Evolutionary conservation across 2,113 vertebrate species (phyloP).

Genomic region (Oreocharis arfaki): DNA sequence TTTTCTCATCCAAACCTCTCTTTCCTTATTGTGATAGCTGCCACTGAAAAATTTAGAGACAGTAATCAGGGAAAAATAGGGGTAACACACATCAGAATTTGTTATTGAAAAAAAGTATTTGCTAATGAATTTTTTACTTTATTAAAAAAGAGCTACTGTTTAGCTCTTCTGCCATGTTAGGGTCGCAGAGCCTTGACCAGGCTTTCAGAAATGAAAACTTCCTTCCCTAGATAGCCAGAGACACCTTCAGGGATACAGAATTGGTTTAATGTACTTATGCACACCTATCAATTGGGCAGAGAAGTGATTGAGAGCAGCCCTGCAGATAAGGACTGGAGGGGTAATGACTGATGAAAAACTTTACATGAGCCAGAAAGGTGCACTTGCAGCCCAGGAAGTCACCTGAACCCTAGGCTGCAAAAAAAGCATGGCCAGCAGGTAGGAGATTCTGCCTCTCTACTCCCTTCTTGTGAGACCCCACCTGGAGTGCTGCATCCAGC

Average conservation of each 20-base stretch:
- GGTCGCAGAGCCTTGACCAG: neutral
- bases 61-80: neutral
- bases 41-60: slow-evolving; percentile 4
- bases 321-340: fast-evolving
- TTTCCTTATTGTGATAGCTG: slow-evolving; percentile 7
- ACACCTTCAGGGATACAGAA: neutral
- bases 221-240: neutral
- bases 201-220: neutral
- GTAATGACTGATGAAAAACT: neutral
- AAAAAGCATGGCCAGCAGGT: fast-evolving
- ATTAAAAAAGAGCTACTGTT: neutral
- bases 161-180: neutral
- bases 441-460: neutral
- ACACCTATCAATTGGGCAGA: neutral
- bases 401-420: neutral
- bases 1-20: slow-evolving; percentile 25
- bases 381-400: neutral
- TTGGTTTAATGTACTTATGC: neutral
- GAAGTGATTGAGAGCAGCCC: neutral
- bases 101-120: neutral
- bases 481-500: neutral
- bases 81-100: neutral
- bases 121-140: neutral
- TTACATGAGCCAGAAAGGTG: fast-evolving
- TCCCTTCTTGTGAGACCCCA: neutral